A percentile compares a stretch with the other conserved stretches of the same genome.
These are phyloP conservation scores for Hylyphantes graminicola DNA, from an alignment of 1,140 invertebrate species.

Conservation along the genomic window DNA sequence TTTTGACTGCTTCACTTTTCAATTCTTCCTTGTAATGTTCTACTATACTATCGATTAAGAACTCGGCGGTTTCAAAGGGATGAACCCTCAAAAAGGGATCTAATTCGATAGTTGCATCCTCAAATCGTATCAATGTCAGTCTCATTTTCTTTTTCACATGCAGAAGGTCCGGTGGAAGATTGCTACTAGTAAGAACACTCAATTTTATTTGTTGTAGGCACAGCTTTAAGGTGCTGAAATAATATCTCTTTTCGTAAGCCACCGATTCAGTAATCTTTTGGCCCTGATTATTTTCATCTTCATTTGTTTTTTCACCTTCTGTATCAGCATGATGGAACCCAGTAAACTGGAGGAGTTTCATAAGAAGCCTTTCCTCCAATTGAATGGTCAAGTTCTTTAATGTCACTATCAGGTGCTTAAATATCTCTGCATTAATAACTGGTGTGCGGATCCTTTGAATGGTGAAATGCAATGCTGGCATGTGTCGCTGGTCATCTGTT, in stretches of 20 bases:
- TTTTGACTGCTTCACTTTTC: constrained; percentile 93
- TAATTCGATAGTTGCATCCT: constrained; percentile 93
- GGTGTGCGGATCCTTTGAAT: constrained; percentile 73
- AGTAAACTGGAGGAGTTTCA: constrained; percentile 83
- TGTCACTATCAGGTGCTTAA: constrained; percentile 82
- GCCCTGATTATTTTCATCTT: constrained; percentile 66
- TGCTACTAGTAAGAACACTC: constrained; percentile 86
- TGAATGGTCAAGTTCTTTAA: constrained; percentile 86
- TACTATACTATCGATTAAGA: constrained; percentile 80
- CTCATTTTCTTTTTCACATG: constrained; percentile 87
- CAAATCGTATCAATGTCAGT: constrained; percentile 92
- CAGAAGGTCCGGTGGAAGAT: constrained; percentile 80
- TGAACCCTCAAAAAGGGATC: constrained; percentile 86
- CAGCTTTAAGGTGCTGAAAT: constrained; percentile 62
- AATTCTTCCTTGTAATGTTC: constrained; percentile 90
- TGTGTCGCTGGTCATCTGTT: constrained; percentile 66
- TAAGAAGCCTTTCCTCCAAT: constrained; percentile 87
- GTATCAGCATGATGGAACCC: constrained; percentile 64
- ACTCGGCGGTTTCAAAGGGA: constrained; percentile 88
- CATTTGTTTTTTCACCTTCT: constrained; percentile 73
- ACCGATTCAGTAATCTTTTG: constrained; percentile 44
- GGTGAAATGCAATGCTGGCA: constrained; percentile 69
- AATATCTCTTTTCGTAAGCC: constrained; percentile 57
- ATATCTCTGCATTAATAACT: constrained; percentile 81
- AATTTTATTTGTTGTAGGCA: constrained; percentile 74